Percentiles rank a stretch among this genome's conserved stretches.
Conservation (phyloP, 2,113 vertebrate species). For the Bubo scandiacus region DNA sequence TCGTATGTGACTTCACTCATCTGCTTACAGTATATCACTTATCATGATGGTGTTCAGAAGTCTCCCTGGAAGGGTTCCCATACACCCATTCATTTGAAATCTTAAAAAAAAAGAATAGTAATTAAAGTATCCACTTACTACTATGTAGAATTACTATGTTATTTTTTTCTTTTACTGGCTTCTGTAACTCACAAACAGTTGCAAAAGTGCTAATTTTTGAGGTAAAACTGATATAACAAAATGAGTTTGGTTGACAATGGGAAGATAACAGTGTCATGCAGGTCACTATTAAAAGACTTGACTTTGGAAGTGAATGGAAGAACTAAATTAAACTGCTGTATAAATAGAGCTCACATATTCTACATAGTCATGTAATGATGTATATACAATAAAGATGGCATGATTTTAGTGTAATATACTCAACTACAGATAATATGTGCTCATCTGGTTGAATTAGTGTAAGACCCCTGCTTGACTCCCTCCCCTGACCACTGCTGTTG, state of each 20-base stretch:
- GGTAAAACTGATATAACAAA: not conserved
- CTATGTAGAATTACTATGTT: not conserved
- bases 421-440: not conserved
- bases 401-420: constrained; percentile 15
- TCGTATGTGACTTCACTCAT: constrained; percentile 26
- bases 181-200: not conserved
- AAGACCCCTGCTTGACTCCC: not conserved
- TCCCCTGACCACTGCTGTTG: constrained; percentile 14
- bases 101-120: not conserved
- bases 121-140: not conserved
- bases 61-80: not conserved
- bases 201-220: not conserved
- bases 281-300: not conserved
- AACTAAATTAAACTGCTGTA: not conserved
- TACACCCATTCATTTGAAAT: not conserved
- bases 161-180: not conserved
- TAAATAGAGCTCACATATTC: not conserved
- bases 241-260: not conserved
- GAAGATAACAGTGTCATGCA: not conserved
- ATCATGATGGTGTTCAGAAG: not conserved
- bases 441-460: constrained; percentile 33
- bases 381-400: not conserved
- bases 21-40: constrained; percentile 15
- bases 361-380: not conserved
- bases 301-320: not conserved